Evolutionary conservation across 2,797 vertebrate species (phyloP).

Genomic region (Takifugu rubripes): DNA sequence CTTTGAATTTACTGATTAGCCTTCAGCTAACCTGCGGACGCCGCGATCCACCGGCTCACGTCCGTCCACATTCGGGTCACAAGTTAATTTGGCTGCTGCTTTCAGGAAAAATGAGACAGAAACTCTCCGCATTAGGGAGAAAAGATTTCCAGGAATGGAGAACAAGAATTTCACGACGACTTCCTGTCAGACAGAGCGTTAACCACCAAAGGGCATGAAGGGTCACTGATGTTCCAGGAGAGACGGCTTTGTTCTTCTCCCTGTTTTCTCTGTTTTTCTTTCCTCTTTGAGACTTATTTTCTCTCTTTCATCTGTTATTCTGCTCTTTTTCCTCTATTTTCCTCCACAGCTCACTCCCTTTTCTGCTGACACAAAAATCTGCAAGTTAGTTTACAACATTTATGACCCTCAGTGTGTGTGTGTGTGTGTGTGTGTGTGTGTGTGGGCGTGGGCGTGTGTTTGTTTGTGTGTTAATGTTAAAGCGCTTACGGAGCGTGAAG

Average conservation of each 20-base stretch:
- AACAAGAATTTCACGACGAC: neutral
- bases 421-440: neutral
- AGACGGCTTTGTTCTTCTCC: too few relatives aligned
- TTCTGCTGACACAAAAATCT: too few relatives aligned
- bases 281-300: neutral
- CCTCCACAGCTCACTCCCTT: neutral
- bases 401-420: neutral
- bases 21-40: conserved; percentile 54
- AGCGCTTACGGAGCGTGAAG: conserved; percentile 51
- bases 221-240: too few relatives aligned
- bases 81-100: conserved; percentile 44
- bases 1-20: conserved; percentile 58
- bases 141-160: conserved; percentile 10
- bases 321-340: too few relatives aligned
- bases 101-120: conserved; percentile 20
- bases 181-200: neutral
- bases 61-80: conserved; percentile 41
- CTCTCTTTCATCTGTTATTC: too few relatives aligned
- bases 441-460: neutral
- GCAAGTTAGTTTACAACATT: neutral
- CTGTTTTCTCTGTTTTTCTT: neutral
- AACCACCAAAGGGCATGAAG: too few relatives aligned
- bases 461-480: conserved; percentile 10
- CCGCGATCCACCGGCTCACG: conserved; percentile 42
- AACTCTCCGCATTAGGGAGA: neutral